phyloP scores from a whole-genome alignment of 2,888 invertebrate species.

The Hanleya hanleyi region DNA sequence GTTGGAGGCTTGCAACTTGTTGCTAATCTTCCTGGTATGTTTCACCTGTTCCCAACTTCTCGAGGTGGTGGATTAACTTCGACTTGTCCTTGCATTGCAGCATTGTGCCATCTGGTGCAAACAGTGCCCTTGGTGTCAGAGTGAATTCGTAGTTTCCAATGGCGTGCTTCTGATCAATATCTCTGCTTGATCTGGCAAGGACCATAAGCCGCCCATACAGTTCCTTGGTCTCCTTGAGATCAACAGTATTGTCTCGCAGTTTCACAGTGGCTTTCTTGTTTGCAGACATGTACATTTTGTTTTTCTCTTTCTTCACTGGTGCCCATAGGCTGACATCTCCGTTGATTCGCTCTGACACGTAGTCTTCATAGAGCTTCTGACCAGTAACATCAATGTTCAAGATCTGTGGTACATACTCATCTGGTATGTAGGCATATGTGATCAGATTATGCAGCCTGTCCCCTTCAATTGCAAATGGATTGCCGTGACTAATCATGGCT shows the following conservation, averaged over 20 bases:
- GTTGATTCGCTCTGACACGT: constrained; percentile 33
- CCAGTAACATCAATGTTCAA: constrained; percentile 29
- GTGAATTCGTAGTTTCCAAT: too few species aligned
- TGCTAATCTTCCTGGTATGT: too few species aligned
- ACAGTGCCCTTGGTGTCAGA: constrained; percentile 17
- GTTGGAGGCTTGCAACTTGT: too few species aligned
- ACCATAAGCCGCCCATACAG: too few species aligned
- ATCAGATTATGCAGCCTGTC: constrained; percentile 35
- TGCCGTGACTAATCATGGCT: too few species aligned
- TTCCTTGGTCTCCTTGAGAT: constrained; percentile 32
- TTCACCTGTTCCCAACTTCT: background rate
- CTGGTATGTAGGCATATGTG: constrained; percentile 29
- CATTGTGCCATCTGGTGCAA: constrained; percentile 18
- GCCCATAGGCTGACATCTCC: constrained; percentile 33
- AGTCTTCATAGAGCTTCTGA: constrained; percentile 36
- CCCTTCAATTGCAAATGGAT: too few species aligned
- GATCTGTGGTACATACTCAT: constrained; percentile 33
- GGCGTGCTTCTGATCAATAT: constrained; percentile 21
- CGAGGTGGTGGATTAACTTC: constrained; percentile 18
- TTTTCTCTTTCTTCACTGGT: constrained; percentile 25
- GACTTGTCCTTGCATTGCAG: too few species aligned
- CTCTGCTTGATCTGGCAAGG: constrained; percentile 22
- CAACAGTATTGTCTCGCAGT: constrained; percentile 25
- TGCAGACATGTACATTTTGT: constrained; percentile 28
- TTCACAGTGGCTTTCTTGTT: constrained; percentile 25